Base-by-base conservation (phyloP, 1,140 invertebrate species). In the Leucophenga varia region DNA sequence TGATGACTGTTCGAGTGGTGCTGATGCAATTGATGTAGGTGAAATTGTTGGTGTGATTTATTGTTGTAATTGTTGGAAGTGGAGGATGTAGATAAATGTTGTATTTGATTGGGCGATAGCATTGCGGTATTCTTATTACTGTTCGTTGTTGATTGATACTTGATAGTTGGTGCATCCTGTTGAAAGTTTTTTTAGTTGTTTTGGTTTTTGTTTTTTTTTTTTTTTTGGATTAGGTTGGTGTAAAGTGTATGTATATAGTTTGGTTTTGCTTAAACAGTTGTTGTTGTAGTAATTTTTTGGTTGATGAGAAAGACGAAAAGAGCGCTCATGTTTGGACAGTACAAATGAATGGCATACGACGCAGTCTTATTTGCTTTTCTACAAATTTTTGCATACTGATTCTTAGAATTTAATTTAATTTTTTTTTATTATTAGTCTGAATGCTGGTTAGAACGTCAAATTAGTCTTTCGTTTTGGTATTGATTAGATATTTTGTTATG, bases 51-150 rank as follows among this genome's bases (percentile, higher is more conserved):
- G 42, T 55, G 47, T 51, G 52, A 54, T 65, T 59, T 56, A 58
- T 47, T 39, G 50, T n/a, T n/a, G n/a, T n/a, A n/a, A n/a, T n/a
- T 45, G 42, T 44, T 38, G 56, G 53, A 53, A 5, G n/a, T 7
- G 6, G 50, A 43, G 47, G 65, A 61, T 57, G 60, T 53, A 47
- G 68, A 71, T 58, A 71, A 57, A 55, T 69, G 63, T 58, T 63
- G 68, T 44, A 64, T 57, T 64, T 59, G 63, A 61, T 68, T 71
- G 55, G 64, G 60, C 63, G 69, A 68, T 64, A 71, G 64, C 59
- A 71, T 52, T 50, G 61, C 55, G 32, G 36, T 31, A 35, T 49
- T 59, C 54, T 64, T 72, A 57, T 60, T 67, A 49, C 64, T 64
- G 54, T 58, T 59, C 22, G 55, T 53, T 50, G 59, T 60, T 54